Percentiles rank a stretch among this genome's conserved stretches.
Conservation (phyloP, 1,140 invertebrate species). For the Heliconius congener region DNA sequence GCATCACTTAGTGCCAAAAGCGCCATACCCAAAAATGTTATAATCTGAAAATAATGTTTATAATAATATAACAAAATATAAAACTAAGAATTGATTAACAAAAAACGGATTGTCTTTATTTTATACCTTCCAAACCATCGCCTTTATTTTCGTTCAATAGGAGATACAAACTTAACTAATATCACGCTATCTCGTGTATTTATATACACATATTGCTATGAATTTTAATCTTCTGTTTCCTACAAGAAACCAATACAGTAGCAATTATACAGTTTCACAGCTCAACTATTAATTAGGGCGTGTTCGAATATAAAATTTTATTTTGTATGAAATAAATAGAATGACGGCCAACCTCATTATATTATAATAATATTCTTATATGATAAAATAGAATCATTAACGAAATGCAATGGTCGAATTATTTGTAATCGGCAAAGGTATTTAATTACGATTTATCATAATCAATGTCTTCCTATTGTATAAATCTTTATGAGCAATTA, state of each 20-base stretch:
- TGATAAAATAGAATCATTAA: conserved; percentile 14
- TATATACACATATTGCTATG: conserved; percentile 49
- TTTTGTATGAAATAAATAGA: conserved; percentile 33
- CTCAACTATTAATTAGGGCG: conserved; percentile 43
- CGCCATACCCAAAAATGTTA: conserved; percentile 44
- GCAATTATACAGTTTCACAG: conserved; percentile 54
- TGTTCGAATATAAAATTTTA: conserved; percentile 40
- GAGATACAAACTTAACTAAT: conserved; percentile 43
- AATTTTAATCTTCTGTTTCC: conserved; percentile 53
- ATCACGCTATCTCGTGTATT: conserved; percentile 46
- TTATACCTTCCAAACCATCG: conserved; percentile 64
- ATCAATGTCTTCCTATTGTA: conserved; percentile 19
- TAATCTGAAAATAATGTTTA: conserved; percentile 36
- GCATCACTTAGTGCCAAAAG: conserved; percentile 49
- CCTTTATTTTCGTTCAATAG: conserved; percentile 37
- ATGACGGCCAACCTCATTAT: conserved; percentile 24
- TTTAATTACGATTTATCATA: conserved; percentile 16
- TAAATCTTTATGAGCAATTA: neutral
- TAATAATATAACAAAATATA: neutral
- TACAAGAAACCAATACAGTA: conserved; percentile 45
- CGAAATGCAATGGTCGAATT: neutral
- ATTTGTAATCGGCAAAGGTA: neutral
- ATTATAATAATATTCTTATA: conserved; percentile 28
- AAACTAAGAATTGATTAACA: neutral
- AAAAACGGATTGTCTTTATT: neutral